Base-by-base conservation (phyloP, 2,113 vertebrate species). In the Prionailurus bengalensis region DNA sequence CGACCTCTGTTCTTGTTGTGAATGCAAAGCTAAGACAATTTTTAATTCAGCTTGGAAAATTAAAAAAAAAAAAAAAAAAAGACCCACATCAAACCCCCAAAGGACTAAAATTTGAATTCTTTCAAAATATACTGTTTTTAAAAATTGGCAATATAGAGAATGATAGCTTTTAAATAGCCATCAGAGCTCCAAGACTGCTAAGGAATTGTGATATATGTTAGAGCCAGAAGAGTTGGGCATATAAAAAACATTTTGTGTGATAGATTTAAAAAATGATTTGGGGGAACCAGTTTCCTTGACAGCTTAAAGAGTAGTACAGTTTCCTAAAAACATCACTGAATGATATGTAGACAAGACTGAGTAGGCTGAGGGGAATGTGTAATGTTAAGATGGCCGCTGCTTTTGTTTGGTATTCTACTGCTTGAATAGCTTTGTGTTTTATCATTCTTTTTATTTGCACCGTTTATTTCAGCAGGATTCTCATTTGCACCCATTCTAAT, bases 401-500 rank as follows among this genome's bases (percentile, higher is more conserved):
- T 98, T 98, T 98, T 98, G 98, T 98, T 99, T 98, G 96, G 97
- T 98, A 97, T 98, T 98, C 94, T 98, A 99, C 98, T 99, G 98
- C 99, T 99, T 99, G 98, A 98, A 98, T 98, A 98, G 98, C 98
- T 99, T 99, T 99, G 98, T 99, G 98, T 99, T 99, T 98, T 98
- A 98, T 99, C 98, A 98, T 99, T 98, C 98, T 98, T 99, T 98
- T 99, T 99, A 98, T 99, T 99, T 99, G 99, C 98, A 99, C 98
- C 99, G 98, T 99, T 99, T 99, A 98, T 98, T 99, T 98, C 98
- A 97, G 98, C 99, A 99, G 99, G 99, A 99, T 99, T 98, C 99
- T 99, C 98, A 99, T 99, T 99, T 99, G 99, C 99, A 99, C 99
- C 99, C 99, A 99, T 99, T 99, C 99, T 98, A 99, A 99, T 99